Evolutionary conservation across 2,113 vertebrate genomes (phyloP).

Genomic region (Xiphorhynchus elegans): DNA sequence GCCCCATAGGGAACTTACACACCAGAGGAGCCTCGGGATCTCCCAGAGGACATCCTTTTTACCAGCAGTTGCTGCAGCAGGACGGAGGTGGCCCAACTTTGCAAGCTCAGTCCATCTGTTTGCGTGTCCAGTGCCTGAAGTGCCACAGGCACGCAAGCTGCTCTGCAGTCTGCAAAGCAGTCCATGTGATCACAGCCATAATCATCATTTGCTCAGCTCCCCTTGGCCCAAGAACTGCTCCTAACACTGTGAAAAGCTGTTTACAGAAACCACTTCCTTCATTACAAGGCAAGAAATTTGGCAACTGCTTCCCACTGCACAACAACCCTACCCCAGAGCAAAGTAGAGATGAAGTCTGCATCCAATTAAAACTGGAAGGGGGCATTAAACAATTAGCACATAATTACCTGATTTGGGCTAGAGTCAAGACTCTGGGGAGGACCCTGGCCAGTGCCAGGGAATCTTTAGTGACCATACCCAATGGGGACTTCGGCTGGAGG

Average conservation of each 20-base stretch:
- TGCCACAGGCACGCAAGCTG: constrained; percentile 19
- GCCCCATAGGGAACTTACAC: not conserved
- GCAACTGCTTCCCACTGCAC: not conserved
- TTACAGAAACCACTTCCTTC: constrained; percentile 70
- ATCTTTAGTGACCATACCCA: not conserved
- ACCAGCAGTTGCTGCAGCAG: not conserved
- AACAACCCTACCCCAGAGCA: constrained; percentile 45
- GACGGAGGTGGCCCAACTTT: not conserved
- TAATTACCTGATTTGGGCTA: constrained; percentile 56
- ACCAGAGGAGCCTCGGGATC: not conserved
- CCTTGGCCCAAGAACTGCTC: constrained; percentile 4
- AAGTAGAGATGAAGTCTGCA: constrained; percentile 38
- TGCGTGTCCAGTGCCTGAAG: not conserved
- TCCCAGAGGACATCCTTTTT: not conserved
- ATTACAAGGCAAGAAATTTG: constrained; percentile 59
- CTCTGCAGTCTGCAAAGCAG: not conserved
- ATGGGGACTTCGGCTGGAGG: not conserved
- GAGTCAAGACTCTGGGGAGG: not conserved
- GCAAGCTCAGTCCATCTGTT: not conserved
- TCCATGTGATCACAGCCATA: not conserved
- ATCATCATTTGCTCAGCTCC: not conserved
- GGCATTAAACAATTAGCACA: constrained; percentile 58
- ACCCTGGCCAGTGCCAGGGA: not conserved
- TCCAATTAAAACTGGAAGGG: constrained; percentile 55
- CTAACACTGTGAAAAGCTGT: constrained; percentile 45